phyloP scores from a whole-genome alignment of 1,140 invertebrate species.

The Metopolophium dirhodum region DNA sequence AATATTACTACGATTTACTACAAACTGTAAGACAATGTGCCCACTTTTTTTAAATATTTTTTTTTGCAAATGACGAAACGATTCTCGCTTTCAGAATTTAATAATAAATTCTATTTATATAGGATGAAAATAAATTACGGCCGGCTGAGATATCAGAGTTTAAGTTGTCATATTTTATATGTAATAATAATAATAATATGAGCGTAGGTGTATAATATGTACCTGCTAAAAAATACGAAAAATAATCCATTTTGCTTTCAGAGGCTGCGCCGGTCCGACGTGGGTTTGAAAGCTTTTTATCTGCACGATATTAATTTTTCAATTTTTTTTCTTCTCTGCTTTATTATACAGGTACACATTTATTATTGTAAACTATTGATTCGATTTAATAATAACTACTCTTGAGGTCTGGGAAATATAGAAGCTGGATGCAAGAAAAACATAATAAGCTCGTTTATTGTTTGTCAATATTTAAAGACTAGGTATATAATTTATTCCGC shows the following conservation, averaged over 20 bases:
- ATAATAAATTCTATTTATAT: not conserved
- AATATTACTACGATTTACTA: not conserved
- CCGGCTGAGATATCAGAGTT: not conserved
- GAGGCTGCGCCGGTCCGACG: too few species aligned
- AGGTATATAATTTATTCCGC: not conserved
- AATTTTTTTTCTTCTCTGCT: not conserved
- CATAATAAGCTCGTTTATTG: not conserved
- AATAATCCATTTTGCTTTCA: not conserved
- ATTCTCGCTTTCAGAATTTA: not conserved
- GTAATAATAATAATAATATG: too few species aligned
- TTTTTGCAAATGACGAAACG: not conserved
- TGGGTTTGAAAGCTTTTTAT: not conserved
- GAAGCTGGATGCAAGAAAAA: not conserved
- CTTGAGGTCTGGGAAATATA: not conserved
- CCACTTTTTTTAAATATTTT: not conserved
- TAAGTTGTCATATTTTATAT: not conserved
- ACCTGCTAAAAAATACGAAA: not conserved
- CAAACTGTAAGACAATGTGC: not conserved
- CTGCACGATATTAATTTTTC: not conserved
- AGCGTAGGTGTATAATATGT: too few species aligned
- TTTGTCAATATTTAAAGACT: slow-evolving; percentile 17
- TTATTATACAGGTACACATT: not conserved
- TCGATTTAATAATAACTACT: not conserved
- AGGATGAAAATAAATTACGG: not conserved
- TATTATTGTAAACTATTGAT: not conserved